These are phyloP conservation scores for Octomys mimax DNA, from an alignment of 2,797 vertebrate species.

Conservation along the genomic window DNA sequence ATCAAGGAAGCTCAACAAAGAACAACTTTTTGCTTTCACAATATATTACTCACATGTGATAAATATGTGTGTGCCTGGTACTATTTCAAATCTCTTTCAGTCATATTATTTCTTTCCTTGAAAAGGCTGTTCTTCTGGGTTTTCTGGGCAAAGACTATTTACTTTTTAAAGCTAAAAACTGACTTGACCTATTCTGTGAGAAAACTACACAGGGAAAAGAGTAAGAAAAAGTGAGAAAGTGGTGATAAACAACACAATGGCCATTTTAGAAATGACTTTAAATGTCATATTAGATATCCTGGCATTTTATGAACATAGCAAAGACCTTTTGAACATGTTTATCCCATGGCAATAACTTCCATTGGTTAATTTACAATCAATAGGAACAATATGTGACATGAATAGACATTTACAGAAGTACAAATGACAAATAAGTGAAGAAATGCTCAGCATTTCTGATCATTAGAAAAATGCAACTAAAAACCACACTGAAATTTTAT, in stretches of 20 bases:
- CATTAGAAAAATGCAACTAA: background rate
- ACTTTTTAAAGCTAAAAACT: background rate
- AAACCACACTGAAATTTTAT: background rate
- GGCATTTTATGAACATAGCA: conserved; percentile 1
- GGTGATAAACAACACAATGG: background rate
- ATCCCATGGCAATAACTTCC: background rate
- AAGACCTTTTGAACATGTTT: background rate
- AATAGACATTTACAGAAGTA: background rate
- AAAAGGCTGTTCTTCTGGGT: background rate
- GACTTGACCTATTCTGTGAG: background rate
- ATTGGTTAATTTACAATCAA: background rate
- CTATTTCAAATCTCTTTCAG: background rate
- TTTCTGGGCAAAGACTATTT: conserved; percentile 49
- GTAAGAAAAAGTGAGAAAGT: background rate
- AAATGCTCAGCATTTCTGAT: background rate
- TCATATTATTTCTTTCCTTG: conserved; percentile 2
- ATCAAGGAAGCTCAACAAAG: background rate
- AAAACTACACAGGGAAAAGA: background rate
- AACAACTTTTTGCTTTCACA: background rate
- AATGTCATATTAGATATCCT: background rate
- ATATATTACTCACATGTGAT: background rate
- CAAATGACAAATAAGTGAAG: background rate
- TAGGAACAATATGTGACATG: background rate
- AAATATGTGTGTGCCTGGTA: background rate
- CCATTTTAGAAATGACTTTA: background rate